Base-by-base conservation (phyloP, 1,140 invertebrate genomes). In the Drosophila funebris region DNA sequence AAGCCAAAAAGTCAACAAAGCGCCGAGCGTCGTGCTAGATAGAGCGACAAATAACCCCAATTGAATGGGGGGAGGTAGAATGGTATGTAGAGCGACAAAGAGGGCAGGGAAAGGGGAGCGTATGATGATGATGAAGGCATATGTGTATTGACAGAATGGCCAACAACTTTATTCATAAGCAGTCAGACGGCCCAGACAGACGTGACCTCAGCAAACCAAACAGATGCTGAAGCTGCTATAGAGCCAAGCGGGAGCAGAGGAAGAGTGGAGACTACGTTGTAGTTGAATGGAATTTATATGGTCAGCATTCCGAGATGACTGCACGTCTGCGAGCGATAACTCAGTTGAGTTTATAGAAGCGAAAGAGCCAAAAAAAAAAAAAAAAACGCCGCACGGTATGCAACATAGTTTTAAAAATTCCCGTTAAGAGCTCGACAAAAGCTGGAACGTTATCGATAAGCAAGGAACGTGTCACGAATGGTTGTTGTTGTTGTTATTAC, bases 41-140 rank as follows among this genome's bases (percentile, higher is more conserved):
- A 88, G 82, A 82, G 84, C 79, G 84, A 88, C 83, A 88, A 88
- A 88, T 88, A 88, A 88, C 83, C 83, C 83, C 84, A 88, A 88
- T 89, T 88, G 83, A 76, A 88, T 73, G 78, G 71, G 46, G 56
- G 36, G 29, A n/a, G n/a, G 7, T n/a, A 6, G 16, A 1, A 13
- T 18, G 39, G 1, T n/a, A 13, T 61, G 57, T n/a, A n/a, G n/a
- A n/a, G n/a, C n/a, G n/a, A 24, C 7, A 1, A 9, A 7, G 29
- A 11, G 6, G n/a, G 14, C 6, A 9, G 13, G 31, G 33, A 20
- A 50, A 43, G 46, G 27, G 36, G 39, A 37, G 29, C n/a, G 29
- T 41, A 33, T 27, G 60, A 29, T 29, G 63, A 48, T 9, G 36
- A 14, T 24, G 31, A 4, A 9, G 13, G 54, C 18, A 41, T 31